These are phyloP conservation scores for Rhodeus uyekii DNA, from an alignment of 2,797 vertebrate genomes.

Conservation along the genomic window DNA sequence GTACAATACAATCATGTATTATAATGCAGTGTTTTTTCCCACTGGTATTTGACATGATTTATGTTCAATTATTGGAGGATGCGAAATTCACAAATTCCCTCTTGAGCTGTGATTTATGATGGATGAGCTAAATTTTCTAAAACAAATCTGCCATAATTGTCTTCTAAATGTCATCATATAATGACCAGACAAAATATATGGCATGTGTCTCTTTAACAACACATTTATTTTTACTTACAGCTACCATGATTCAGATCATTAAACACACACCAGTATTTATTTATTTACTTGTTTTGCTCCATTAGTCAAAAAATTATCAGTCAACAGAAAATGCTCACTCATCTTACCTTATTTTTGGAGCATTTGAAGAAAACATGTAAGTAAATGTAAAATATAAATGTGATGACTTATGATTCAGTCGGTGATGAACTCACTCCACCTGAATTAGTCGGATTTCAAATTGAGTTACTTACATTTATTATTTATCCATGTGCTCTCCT, in stretches of 20 bases:
- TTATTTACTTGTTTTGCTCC: not conserved
- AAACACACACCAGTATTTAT: not conserved
- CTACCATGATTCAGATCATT: not conserved
- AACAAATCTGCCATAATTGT: not conserved
- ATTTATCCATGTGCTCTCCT: too few species aligned
- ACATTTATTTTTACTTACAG: not conserved
- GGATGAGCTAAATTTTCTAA: not conserved
- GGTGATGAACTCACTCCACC: not conserved
- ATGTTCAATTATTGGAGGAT: not conserved
- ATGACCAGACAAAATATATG: conserved; percentile 2
- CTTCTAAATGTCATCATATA: not conserved
- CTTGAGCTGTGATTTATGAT: not conserved
- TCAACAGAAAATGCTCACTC: not conserved
- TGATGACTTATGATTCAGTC: not conserved
- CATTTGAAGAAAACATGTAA: not conserved
- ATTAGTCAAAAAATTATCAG: conserved; percentile 5
- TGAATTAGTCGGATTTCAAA: not conserved
- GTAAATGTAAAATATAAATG: not conserved
- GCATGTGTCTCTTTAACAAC: not conserved
- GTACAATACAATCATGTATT: not conserved
- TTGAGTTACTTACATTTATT: not conserved
- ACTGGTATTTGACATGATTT: not conserved
- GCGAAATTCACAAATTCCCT: not conserved
- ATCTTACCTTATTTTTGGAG: not conserved
- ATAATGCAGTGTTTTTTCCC: not conserved